Conservation (phyloP, 1,140 invertebrate species). For the Anastrepha ludens region DNA sequence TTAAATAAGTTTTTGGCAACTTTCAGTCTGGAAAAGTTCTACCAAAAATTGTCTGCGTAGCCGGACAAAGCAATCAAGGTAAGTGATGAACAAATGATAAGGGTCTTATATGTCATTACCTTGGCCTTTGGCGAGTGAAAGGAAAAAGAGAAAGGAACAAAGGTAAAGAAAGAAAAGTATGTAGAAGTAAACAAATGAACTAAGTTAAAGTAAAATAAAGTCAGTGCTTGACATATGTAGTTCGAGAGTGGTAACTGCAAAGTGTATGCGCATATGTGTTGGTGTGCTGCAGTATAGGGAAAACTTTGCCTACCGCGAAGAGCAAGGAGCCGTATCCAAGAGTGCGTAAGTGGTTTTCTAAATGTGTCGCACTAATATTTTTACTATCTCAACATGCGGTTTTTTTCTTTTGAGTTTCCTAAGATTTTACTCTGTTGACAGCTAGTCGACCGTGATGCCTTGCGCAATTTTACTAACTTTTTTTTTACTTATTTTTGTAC, state of each 20-base stretch:
- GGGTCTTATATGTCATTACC: not conserved
- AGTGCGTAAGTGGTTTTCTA: not conserved
- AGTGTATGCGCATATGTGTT: no score
- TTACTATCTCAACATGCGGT: not conserved
- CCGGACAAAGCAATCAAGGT: slow-evolving; percentile 13
- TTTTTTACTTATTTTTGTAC: no score
- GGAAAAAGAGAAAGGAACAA: not conserved
- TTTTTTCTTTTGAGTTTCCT: not conserved
- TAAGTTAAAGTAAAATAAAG: not conserved
- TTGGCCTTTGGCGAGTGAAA: not conserved
- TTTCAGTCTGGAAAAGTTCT: not conserved
- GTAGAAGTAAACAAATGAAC: not conserved
- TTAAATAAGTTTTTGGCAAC: not conserved
- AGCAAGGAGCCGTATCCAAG: not conserved
- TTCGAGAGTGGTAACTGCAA: no score
- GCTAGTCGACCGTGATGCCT: no score
- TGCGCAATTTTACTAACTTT: no score
- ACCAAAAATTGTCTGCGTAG: not conserved
- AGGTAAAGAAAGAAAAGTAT: not conserved
- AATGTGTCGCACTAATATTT: not conserved
- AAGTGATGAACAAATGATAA: slow-evolving; percentile 40
- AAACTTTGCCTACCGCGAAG: not conserved
- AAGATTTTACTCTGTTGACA: not conserved
- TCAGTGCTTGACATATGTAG: no score
- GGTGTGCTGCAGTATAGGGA: no score